Evolutionary conservation across 1,140 invertebrate species (phyloP), one percentile per base, ranked within the genome.

Genomic region (Saccostrea cuccullata): DNA sequence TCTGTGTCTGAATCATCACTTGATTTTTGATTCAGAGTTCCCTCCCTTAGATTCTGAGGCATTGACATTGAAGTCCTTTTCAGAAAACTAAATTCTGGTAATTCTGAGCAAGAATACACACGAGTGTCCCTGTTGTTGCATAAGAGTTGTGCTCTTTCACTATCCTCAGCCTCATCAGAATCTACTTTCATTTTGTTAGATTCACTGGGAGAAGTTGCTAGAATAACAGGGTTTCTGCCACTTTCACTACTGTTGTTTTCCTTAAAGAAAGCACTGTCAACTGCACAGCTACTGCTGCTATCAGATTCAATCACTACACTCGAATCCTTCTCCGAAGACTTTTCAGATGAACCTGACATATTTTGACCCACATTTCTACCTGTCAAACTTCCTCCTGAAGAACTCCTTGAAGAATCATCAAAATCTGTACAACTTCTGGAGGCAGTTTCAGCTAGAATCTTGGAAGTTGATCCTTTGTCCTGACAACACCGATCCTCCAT

Each of bases 81-180:
- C 6, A 88, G 36, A 56, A 88, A 88, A 64, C 83, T 77, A n/a
- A 64, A 73, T 58, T 77, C 64, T 58, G 87, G 87, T 58, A 88
- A 26, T 36, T 85, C 87, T 36, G 87, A 88, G 12, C 85, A 82
- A 77, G 82, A 87, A 47, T 64, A 26, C 15, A n/a, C 17, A 26
- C n/a, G 15, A 6, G n/a, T 56, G 20, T 15, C 55, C 9, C 47
- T 58, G 26, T 77, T 36, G 15, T 17, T 64, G 17, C n/a, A n/a
- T 20, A 5, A 4, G 5, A 64, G 58, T 5, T 17, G 11, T 77
- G 13, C 26, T 15, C 15, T 36, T 77, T 12, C 26, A 26, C 70
- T 15, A 36, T 30, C 23, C 12, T 30, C 12, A 13, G 12, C 26
- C 23, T 30, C 30, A 17, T 15, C 11, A 36, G 26, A 36, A 5